Evolutionary conservation across 2,797 vertebrate species (phyloP).

Genomic region (Poecilia wingei): DNA sequence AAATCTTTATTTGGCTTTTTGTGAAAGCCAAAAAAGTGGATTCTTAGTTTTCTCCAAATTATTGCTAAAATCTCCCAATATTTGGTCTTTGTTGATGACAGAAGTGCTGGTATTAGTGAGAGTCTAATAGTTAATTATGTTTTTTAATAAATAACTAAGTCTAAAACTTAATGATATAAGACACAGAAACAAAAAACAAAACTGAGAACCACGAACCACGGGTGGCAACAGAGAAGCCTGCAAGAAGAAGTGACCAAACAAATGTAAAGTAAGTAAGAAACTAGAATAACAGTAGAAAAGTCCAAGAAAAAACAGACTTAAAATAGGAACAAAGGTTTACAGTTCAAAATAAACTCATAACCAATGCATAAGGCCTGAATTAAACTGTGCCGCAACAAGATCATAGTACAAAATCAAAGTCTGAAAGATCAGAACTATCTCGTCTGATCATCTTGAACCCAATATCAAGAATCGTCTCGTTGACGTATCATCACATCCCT

Average conservation of each 20-base stretch:
- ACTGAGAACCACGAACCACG: neutral
- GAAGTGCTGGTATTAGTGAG: neutral
- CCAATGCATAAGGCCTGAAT: neutral
- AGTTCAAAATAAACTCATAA: neutral
- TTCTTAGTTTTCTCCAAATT: neutral
- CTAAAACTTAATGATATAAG: neutral
- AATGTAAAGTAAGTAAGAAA: neutral
- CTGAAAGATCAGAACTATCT: neutral
- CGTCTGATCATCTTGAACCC: neutral
- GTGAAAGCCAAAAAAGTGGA: neutral
- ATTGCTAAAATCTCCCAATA: neutral
- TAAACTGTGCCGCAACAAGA: neutral
- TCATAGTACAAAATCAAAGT: neutral
- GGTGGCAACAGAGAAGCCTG: neutral
- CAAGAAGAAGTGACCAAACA: neutral
- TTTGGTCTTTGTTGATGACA: neutral
- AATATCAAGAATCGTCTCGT: neutral
- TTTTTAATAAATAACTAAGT: neutral
- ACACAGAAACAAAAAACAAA: neutral
- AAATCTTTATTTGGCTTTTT: neutral
- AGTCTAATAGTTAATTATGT: neutral
- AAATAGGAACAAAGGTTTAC: neutral
- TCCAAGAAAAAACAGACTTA: neutral
- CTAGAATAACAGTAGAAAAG: neutral
- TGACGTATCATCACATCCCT: neutral